phyloP scores from a whole-genome alignment of 2,888 invertebrate species.

The Parelbella ahira region DNA sequence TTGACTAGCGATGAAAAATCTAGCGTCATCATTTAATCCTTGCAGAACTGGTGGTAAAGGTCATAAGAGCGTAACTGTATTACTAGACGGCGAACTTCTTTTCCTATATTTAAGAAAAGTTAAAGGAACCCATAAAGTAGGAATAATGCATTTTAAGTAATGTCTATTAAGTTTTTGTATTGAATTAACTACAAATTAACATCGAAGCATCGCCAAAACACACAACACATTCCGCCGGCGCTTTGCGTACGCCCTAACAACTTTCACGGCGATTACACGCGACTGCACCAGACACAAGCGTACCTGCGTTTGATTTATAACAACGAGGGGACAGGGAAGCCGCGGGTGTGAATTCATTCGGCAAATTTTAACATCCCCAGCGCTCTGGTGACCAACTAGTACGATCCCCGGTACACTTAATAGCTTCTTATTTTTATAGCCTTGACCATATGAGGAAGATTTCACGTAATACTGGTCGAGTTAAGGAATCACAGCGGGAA shows the following conservation, averaged over 20 bases:
- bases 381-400: constrained; percentile 35
- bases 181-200: no score
- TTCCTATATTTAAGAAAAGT: no score
- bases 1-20: no score
- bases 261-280: constrained; percentile 49
- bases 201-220: constrained; percentile 20
- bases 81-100: no score
- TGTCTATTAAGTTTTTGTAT: no score
- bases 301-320: constrained; percentile 79
- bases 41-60: no score
- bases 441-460: constrained; percentile 11
- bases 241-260: constrained; percentile 32
- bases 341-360: constrained; percentile 71
- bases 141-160: no score
- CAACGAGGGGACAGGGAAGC: constrained; percentile 64
- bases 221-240: constrained; percentile 26
- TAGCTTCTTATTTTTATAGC: constrained; percentile 4
- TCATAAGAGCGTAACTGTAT: no score
- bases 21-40: no score
- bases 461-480: constrained; percentile 10
- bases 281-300: constrained; percentile 64
- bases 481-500: constrained; percentile 64
- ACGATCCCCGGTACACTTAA: constrained; percentile 21
- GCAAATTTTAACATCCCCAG: constrained; percentile 53
- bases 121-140: no score